Percentiles rank a stretch among this genome's conserved stretches.
Evolutionary conservation across 1,140 invertebrate species (phyloP).

Genomic region (Tetragnatha versicolor): DNA sequence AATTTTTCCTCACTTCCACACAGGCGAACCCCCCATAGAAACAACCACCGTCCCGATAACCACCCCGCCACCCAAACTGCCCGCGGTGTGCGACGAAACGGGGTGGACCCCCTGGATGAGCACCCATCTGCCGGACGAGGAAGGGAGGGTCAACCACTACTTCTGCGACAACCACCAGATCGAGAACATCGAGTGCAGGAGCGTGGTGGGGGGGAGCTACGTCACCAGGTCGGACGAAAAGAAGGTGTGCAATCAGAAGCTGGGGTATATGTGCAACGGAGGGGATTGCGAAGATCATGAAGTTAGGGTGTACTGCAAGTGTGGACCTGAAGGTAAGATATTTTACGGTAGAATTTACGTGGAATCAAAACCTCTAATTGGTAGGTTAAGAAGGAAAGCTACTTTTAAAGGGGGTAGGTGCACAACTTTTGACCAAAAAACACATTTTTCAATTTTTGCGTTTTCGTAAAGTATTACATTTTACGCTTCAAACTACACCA

Average conservation of each 20-base stretch:
- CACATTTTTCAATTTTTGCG: too few relatives aligned
- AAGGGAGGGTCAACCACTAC: conserved; percentile 59
- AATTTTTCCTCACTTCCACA: too few relatives aligned
- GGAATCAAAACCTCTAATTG: too few relatives aligned
- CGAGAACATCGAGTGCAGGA: conserved; percentile 61
- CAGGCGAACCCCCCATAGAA: too few relatives aligned
- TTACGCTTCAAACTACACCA: too few relatives aligned
- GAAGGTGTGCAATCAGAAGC: conserved; percentile 31
- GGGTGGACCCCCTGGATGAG: conserved; percentile 66
- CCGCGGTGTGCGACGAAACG: conserved; percentile 8
- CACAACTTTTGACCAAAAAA: too few relatives aligned
- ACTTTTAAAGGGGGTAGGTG: too few relatives aligned
- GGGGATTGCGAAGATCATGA: conserved; percentile 62
- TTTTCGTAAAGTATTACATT: too few relatives aligned
- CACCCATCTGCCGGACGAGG: conserved; percentile 59
- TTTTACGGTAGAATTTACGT: too few relatives aligned
- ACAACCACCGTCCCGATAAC: neutral
- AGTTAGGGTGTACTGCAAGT: conserved; percentile 63
- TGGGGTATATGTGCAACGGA: conserved; percentile 21
- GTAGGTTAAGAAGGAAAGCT: too few relatives aligned
- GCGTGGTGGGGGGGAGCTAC: neutral
- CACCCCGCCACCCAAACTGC: neutral
- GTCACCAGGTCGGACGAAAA: neutral
- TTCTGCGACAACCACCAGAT: conserved; percentile 60
- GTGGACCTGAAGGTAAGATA: conserved; percentile 54